Percentiles rank a stretch among this genome's conserved stretches.
These are phyloP conservation scores for Gnathonemus echidnorhynchus DNA, from an alignment of 2,113 vertebrate species.

Conservation along the genomic window DNA sequence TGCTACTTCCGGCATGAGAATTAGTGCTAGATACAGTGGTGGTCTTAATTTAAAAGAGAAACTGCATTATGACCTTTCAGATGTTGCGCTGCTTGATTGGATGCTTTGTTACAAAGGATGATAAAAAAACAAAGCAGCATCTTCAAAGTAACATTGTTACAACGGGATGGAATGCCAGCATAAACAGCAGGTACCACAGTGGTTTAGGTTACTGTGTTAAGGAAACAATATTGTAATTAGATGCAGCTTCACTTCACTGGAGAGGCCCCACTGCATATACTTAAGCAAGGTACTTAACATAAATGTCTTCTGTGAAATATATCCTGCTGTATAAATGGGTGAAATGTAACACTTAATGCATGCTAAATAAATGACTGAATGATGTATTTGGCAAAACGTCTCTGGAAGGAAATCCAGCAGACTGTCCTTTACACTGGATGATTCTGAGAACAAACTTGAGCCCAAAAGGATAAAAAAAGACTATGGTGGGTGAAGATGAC, in stretches of 20 bases:
- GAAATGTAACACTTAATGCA: slow-evolving; percentile 2
- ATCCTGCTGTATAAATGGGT: not conserved
- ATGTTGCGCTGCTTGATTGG: not conserved
- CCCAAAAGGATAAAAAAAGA: not conserved
- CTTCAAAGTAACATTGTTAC: not conserved
- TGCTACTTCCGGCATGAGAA: not conserved
- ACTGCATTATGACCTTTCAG: not conserved
- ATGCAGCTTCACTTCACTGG: not conserved
- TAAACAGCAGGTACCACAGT: not conserved
- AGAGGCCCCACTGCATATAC: not conserved
- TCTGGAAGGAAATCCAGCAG: not conserved
- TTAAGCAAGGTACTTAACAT: slow-evolving; percentile 2
- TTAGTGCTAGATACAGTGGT: not conserved
- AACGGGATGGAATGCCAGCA: not conserved
- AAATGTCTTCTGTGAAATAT: slow-evolving; percentile 1
- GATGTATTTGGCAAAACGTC: not conserved
- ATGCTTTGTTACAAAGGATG: not conserved
- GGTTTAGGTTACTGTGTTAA: not conserved
- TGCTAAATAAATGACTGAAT: slow-evolving; percentile 1
- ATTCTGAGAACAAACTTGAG: not conserved
- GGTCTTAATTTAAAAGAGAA: not conserved
- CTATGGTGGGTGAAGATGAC: not conserved
- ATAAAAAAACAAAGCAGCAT: not conserved
- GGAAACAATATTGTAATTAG: slow-evolving; percentile 5
- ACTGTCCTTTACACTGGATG: not conserved